phyloP scores from a whole-genome alignment of 2,797 vertebrate species.

The Neopelma chrysocephalum region DNA sequence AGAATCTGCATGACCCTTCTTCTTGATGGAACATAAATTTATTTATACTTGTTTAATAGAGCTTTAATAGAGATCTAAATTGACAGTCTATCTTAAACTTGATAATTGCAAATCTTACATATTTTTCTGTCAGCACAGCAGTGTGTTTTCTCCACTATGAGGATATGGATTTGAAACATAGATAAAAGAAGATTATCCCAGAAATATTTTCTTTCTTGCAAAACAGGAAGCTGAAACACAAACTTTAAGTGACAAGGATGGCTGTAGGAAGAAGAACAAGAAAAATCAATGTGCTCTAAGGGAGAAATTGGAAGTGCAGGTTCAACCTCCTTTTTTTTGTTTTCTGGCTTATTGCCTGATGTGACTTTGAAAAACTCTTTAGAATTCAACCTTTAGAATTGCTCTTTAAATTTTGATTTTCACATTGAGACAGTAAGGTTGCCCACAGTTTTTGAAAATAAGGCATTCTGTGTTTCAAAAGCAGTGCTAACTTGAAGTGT shows the following conservation, averaged over 20 bases:
- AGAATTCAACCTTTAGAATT: not conserved
- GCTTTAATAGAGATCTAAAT: not conserved
- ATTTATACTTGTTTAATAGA: not conserved
- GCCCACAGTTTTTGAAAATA: not conserved
- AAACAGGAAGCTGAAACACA: not conserved
- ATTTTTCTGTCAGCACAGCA: not conserved
- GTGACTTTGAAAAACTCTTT: not conserved
- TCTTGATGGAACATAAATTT: not conserved
- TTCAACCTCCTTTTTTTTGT: not conserved
- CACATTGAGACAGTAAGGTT: not conserved
- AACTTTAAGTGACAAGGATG: not conserved
- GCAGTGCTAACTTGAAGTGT: accelerated
- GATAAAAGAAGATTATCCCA: not conserved
- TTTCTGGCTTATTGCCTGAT: not conserved
- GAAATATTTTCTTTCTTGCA: not conserved
- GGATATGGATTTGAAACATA: not conserved
- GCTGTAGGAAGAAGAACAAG: not conserved
- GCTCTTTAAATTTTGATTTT: not conserved
- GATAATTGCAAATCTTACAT: not conserved
- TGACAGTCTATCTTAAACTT: not conserved
- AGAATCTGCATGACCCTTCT: not conserved
- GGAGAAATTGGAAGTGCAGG: not conserved
- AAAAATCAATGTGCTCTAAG: not conserved
- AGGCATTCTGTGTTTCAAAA: not conserved
- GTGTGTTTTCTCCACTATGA: not conserved